These are phyloP conservation scores for Galemys pyrenaicus DNA, from an alignment of 2,113 vertebrate species.

Conservation along the genomic window DNA sequence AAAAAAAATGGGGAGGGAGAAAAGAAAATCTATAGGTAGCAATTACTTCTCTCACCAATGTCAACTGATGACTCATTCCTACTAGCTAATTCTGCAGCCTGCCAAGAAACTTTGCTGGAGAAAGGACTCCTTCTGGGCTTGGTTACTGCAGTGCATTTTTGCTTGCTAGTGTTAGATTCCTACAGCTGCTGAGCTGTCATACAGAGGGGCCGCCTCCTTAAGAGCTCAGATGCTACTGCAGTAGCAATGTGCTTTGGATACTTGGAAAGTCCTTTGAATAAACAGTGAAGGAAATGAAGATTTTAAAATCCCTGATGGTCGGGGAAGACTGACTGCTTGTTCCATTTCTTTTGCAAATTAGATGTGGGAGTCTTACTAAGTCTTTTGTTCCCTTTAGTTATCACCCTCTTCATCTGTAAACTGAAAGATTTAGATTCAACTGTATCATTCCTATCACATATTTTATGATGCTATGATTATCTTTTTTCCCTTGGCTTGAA, in stretches of 20 bases:
- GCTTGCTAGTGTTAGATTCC: constrained; percentile 44
- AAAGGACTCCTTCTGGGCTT: constrained; percentile 44
- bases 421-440: constrained; percentile 23
- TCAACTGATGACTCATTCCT: constrained; percentile 57
- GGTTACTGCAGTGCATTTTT: constrained; percentile 41
- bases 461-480: background rate
- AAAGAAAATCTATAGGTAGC: background rate
- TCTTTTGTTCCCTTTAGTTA: background rate
- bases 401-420: background rate
- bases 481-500: background rate
- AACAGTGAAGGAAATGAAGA: background rate
- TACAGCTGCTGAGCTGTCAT: constrained; percentile 46
- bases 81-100: constrained; percentile 54
- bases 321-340: background rate
- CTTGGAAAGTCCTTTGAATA: constrained; percentile 1
- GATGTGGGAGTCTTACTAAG: background rate
- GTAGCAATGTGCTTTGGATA: background rate
- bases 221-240: constrained; percentile 40
- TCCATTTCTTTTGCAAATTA: background rate
- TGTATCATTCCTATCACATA: background rate
- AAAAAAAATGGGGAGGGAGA: background rate
- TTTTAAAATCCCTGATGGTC: background rate
- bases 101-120: constrained; percentile 27
- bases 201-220: background rate
- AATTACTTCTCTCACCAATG: constrained; percentile 59